Conservation (phyloP, 2,113 vertebrate species). For the Aspiorhynchus laticeps region DNA sequence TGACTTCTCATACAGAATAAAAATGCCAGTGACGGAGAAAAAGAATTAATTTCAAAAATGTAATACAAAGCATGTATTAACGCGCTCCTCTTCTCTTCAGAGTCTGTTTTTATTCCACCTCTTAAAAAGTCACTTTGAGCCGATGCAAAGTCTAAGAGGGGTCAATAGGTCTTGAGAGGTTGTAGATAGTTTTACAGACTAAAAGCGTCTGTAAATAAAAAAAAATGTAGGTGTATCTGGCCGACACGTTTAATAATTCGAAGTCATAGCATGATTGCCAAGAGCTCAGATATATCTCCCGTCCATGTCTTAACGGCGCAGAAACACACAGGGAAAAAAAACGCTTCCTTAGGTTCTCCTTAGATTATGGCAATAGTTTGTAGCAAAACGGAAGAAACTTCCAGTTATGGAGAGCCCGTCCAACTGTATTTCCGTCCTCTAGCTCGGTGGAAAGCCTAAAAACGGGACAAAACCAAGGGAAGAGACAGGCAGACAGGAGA, state of each 20-base stretch:
- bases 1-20: conserved; percentile 87
- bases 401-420: conserved; percentile 40
- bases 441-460: conserved; percentile 66
- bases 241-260: conserved; percentile 14
- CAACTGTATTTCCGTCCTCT: conserved; percentile 62
- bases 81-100: conserved; percentile 51
- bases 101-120: conserved; percentile 57
- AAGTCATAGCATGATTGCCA: conserved; percentile 61
- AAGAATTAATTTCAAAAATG: conserved; percentile 66
- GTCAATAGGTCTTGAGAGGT: conserved; percentile 25
- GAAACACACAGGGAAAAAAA: conserved; percentile 58
- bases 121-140: conserved; percentile 31
- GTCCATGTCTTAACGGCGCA: conserved; percentile 60
- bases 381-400: conserved; percentile 52
- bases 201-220: not conserved
- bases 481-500: conserved; percentile 84
- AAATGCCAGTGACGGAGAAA: conserved; percentile 60
- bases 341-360: conserved; percentile 74
- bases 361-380: conserved; percentile 47
- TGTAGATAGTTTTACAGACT: conserved; percentile 10
- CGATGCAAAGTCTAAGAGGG: conserved; percentile 35
- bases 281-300: conserved; percentile 61
- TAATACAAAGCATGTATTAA: conserved; percentile 57
- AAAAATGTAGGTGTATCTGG: conserved; percentile 26
- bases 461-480: conserved; percentile 70